Conservation (phyloP, 1,140 invertebrate genomes). For the Carcinoscorpius rotundicauda region DNA sequence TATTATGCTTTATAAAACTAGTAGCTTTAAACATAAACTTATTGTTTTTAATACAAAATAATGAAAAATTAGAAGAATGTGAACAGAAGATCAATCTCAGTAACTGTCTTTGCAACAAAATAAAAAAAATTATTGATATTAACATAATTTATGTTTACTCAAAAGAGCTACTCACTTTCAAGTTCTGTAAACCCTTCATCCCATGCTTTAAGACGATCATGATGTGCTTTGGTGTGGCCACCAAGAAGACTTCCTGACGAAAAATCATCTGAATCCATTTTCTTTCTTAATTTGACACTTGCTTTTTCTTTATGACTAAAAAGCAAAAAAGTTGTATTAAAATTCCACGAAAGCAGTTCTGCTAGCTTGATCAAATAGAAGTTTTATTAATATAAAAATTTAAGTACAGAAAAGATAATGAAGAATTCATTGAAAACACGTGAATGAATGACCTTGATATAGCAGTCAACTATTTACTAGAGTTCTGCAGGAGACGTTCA, state of each 20-base stretch:
- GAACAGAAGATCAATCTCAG: background rate
- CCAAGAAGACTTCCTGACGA: conserved; percentile 11
- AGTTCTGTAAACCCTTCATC: conserved; percentile 16
- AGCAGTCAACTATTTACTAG: too few relatives aligned
- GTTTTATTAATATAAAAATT: too few relatives aligned
- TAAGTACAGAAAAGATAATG: too few relatives aligned
- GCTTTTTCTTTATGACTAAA: too few relatives aligned
- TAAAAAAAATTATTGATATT: background rate
- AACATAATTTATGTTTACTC: background rate
- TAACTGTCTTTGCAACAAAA: background rate
- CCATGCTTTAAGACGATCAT: conserved; percentile 16
- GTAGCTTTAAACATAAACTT: conserved; percentile 10
- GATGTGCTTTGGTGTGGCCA: conserved; percentile 8
- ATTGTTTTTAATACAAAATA: background rate
- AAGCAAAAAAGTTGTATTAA: too few relatives aligned
- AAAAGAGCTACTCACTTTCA: conserved; percentile 12
- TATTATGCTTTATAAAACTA: conserved; percentile 10
- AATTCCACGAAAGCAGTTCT: too few relatives aligned
- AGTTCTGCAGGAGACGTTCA: too few relatives aligned
- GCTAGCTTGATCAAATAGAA: too few relatives aligned
- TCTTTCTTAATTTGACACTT: too few relatives aligned
- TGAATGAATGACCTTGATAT: too few relatives aligned
- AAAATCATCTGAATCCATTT: conserved; percentile 6
- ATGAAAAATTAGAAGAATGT: background rate
- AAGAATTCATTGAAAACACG: too few relatives aligned